phyloP scores from a whole-genome alignment of 2,888 invertebrate genomes.

The Euzophera pinguis region DNA sequence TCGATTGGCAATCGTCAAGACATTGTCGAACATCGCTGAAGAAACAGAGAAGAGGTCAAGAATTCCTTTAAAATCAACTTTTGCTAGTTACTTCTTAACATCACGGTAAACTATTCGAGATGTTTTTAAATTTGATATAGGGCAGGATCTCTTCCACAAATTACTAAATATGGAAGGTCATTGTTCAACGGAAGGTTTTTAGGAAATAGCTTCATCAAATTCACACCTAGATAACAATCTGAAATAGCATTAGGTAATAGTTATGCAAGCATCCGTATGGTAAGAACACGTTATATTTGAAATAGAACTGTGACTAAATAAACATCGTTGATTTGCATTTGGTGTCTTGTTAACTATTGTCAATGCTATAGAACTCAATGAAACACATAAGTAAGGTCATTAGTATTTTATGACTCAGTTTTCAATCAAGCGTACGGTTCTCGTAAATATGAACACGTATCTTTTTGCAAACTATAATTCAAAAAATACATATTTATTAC shows the following conservation, averaged over 20 bases:
- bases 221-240: background rate
- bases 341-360: background rate
- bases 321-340: background rate
- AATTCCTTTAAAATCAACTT: constrained; percentile 9
- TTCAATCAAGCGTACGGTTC: no score
- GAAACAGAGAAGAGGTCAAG: constrained; percentile 45
- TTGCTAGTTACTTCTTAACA: background rate
- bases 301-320: background rate
- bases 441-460: no score
- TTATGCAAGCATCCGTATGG: background rate
- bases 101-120: no score
- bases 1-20: constrained; percentile 32
- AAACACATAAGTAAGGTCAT: no score
- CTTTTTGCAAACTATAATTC: no score
- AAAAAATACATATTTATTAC: no score
- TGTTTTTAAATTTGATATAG: no score
- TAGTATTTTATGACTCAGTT: no score
- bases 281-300: background rate
- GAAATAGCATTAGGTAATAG: background rate
- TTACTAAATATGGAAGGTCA: background rate
- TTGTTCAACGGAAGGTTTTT: background rate
- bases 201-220: background rate
- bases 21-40: constrained; percentile 39
- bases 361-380: background rate
- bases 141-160: no score